Percentiles rank a stretch among this genome's conserved stretches.
Evolutionary conservation across 2,113 vertebrate species (phyloP).

Genomic region (Verasper variegatus): DNA sequence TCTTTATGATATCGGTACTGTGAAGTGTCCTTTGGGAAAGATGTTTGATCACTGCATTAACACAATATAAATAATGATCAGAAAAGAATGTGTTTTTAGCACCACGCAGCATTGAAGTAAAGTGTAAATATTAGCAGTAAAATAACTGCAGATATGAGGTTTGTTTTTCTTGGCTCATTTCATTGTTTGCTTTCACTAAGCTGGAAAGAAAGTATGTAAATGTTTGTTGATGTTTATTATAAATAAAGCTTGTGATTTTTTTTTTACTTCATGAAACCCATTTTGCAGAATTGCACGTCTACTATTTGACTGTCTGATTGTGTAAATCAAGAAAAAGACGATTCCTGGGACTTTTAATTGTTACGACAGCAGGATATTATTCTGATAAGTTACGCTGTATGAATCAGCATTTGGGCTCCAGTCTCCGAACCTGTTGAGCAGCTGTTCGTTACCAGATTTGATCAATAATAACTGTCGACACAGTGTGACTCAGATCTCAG

Average conservation of each 20-base stretch:
- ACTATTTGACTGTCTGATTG: background rate
- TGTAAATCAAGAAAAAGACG: background rate
- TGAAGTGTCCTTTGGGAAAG: constrained; percentile 41
- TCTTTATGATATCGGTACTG: constrained; percentile 45
- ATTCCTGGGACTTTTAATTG: background rate
- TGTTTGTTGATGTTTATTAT: constrained; percentile 42
- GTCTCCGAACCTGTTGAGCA: background rate
- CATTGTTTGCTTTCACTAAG: constrained; percentile 30
- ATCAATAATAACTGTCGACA: background rate
- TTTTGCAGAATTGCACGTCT: too few species aligned
- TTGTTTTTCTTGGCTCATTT: background rate
- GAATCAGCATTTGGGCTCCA: background rate
- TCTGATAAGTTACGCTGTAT: background rate
- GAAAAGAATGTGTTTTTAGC: background rate
- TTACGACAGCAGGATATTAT: background rate
- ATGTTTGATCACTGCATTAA: constrained; percentile 18
- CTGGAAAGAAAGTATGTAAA: constrained; percentile 43
- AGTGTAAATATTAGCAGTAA: background rate
- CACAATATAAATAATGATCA: background rate
- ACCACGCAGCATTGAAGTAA: background rate
- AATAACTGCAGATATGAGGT: background rate
- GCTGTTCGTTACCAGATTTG: background rate
- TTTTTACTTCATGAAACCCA: constrained; percentile 27
- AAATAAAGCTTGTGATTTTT: constrained; percentile 63
- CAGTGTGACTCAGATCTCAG: constrained; percentile 9